Evolutionary conservation across 2,888 invertebrate genomes (phyloP).

Genomic region (Bibio marci): DNA sequence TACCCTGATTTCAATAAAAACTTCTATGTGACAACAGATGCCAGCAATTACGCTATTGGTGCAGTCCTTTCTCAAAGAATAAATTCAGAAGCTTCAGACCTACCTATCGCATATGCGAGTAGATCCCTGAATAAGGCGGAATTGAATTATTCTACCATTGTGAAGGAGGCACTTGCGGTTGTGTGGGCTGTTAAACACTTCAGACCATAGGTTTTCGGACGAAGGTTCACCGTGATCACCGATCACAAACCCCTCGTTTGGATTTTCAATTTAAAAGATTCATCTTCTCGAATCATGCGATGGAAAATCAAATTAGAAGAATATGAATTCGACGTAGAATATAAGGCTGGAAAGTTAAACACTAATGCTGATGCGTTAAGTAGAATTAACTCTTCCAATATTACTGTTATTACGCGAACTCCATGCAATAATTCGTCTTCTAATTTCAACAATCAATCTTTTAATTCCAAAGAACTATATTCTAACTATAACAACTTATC

Average conservation of each 20-base stretch:
- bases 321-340: background rate
- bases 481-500: too few species aligned
- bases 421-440: too few species aligned
- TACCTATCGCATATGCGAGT: too few species aligned
- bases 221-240: too few species aligned
- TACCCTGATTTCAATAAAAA: background rate
- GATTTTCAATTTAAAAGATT: too few species aligned
- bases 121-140: too few species aligned
- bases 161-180: background rate
- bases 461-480: too few species aligned
- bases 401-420: background rate
- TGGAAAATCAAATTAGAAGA: too few species aligned
- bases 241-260: too few species aligned
- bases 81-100: background rate
- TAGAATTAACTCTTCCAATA: background rate
- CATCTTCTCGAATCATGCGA: background rate
- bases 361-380: too few species aligned
- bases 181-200: too few species aligned
- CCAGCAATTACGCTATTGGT: background rate
- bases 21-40: background rate
- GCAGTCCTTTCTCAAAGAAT: background rate
- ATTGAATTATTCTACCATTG: background rate
- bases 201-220: background rate
- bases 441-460: too few species aligned
- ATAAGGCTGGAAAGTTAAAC: background rate